These are phyloP conservation scores for Rhinoderma darwinii DNA, from an alignment of 2,113 vertebrate genomes.

Conservation along the genomic window DNA sequence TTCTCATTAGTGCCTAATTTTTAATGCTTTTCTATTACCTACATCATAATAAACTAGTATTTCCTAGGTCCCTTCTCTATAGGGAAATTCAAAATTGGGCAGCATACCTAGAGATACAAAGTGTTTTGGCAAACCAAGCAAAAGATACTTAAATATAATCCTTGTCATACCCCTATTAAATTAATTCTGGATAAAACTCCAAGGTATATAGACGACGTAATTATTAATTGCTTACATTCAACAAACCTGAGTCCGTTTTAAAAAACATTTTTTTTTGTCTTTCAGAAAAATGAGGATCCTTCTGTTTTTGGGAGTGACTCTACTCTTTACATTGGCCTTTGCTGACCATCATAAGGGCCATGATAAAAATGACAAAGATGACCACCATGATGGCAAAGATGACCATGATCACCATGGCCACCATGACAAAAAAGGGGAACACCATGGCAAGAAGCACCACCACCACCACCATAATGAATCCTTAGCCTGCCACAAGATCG, in stretches of 20 bases:
- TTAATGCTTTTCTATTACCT: no score
- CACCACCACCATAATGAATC: neutral
- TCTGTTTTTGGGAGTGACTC: conserved; percentile 63
- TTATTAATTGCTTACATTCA: neutral
- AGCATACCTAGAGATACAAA: no score
- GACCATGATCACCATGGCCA: conserved; percentile 33
- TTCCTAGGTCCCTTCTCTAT: no score
- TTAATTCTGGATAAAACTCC: neutral
- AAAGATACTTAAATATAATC: neutral
- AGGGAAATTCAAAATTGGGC: no score
- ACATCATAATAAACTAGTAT: no score
- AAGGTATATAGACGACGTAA: neutral
- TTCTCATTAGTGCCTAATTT: no score
- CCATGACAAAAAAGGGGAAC: conserved; percentile 5
- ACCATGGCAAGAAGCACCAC: neutral
- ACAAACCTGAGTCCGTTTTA: no score
- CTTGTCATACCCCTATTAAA: neutral
- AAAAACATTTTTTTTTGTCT: neutral
- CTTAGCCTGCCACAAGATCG: conserved; percentile 31
- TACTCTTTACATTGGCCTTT: conserved; percentile 50
- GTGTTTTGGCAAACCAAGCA: neutral
- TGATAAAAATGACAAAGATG: neutral
- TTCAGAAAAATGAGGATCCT: conserved; percentile 69
- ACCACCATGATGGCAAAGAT: neutral
- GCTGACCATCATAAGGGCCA: conserved; percentile 29